Conservation (phyloP, 2,888 invertebrate genomes). For the Syrista parreyssii region DNA sequence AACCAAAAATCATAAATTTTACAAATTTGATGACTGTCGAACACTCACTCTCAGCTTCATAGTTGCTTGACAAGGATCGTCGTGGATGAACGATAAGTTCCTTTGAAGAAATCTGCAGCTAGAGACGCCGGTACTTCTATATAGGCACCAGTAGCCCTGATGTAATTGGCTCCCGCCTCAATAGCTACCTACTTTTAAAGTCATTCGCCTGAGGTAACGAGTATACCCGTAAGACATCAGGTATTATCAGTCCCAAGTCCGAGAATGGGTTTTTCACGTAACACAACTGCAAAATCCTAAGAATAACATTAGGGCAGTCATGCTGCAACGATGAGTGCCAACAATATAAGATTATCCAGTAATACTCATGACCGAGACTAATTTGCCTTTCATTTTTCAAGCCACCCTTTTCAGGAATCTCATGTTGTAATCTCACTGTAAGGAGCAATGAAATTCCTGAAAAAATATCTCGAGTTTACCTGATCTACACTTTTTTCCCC, state of each 20-base stretch:
- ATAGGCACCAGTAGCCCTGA: constrained; percentile 46
- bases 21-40: neutral
- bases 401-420: no score
- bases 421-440: no score
- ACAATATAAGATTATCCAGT: no score
- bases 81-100: constrained; percentile 45
- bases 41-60: constrained; percentile 56
- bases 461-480: neutral
- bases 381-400: no score
- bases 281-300: constrained; percentile 44
- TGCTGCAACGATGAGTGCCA: neutral
- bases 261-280: constrained; percentile 48
- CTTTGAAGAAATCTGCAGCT: constrained; percentile 52
- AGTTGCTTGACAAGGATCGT: constrained; percentile 17
- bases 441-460: no score
- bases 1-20: no score
- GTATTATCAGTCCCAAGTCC: constrained; percentile 38
- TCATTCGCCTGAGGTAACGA: constrained; percentile 55
- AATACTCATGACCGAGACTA: no score
- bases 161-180: constrained; percentile 54
- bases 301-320: constrained; percentile 19
- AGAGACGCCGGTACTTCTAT: constrained; percentile 55
- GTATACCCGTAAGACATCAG: constrained; percentile 38
- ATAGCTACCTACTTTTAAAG: constrained; percentile 56
- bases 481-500: neutral